These are phyloP conservation scores for Aphidius ervi DNA, from an alignment of 1,140 invertebrate genomes.

Conservation along the genomic window DNA sequence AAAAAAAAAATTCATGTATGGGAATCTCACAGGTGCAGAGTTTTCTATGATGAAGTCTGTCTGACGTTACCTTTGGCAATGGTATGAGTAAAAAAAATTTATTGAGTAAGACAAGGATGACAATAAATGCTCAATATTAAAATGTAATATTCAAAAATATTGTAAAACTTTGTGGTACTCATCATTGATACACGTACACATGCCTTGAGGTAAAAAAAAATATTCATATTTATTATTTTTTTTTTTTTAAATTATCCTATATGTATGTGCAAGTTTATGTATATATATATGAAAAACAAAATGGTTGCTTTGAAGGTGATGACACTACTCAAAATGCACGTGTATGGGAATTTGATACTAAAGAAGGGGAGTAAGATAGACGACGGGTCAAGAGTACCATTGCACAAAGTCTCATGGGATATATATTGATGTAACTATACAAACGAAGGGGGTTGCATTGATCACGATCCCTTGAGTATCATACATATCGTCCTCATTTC, in stretches of 20 bases:
- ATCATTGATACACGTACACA: no score
- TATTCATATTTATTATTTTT: slow-evolving; percentile 3
- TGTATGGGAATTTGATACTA: slow-evolving; percentile 50
- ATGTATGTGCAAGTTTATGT: slow-evolving; percentile 7
- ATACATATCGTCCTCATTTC: no score
- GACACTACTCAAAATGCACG: slow-evolving; percentile 48
- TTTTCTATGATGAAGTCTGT: slow-evolving; percentile 37
- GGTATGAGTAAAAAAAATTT: slow-evolving; percentile 15
- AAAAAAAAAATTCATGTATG: slow-evolving; percentile 35
- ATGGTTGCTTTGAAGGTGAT: slow-evolving; percentile 40
- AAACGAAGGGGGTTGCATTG: neutral
- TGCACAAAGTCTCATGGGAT: neutral
- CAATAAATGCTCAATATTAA: slow-evolving; percentile 47
- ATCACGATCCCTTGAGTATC: neutral
- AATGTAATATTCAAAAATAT: slow-evolving; percentile 39
- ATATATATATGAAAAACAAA: slow-evolving; percentile 25
- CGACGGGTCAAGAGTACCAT: slow-evolving; percentile 41
- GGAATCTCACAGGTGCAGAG: slow-evolving; percentile 51
- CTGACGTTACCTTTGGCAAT: slow-evolving; percentile 1
- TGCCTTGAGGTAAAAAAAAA: slow-evolving; percentile 9
- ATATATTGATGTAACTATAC: neutral
- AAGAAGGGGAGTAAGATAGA: slow-evolving; percentile 20
- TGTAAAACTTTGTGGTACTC: no score
- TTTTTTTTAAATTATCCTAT: neutral
- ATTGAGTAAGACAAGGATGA: slow-evolving; percentile 7